Percentiles rank a stretch among this genome's conserved stretches.
Evolutionary conservation across 2,113 vertebrate species (phyloP).

Genomic region (Megaceryle torquata): DNA sequence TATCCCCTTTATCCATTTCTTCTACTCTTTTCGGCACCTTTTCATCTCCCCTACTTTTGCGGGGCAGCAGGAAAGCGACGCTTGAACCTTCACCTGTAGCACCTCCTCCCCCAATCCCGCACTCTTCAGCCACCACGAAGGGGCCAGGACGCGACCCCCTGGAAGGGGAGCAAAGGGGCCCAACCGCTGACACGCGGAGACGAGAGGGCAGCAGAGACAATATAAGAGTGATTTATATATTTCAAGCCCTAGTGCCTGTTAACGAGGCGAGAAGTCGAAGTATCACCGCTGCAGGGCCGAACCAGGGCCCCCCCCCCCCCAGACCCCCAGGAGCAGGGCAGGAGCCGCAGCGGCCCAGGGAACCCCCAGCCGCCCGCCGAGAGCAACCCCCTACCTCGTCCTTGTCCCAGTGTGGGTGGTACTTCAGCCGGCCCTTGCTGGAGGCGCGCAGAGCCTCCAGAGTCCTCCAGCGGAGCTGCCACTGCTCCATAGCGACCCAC

Average conservation of each 20-base stretch:
- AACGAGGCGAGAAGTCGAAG: too few species aligned
- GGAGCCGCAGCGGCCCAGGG: background rate
- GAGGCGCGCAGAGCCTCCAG: constrained; percentile 71
- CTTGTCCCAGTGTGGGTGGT: constrained; percentile 60
- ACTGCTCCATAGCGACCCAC: background rate
- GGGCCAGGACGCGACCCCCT: background rate
- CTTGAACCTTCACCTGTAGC: background rate
- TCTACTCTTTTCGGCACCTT: background rate
- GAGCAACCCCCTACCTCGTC: constrained; percentile 58
- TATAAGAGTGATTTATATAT: fast-evolving
- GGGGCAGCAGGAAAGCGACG: too few species aligned
- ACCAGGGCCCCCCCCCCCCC: background rate
- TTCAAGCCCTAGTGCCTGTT: background rate
- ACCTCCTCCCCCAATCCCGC: background rate
- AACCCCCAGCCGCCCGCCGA: background rate
- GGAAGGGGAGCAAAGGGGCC: background rate
- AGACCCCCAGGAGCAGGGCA: background rate
- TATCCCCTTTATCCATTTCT: fast-evolving
- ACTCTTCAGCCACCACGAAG: fast-evolving
- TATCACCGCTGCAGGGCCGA: too few species aligned
- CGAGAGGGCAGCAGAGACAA: background rate
- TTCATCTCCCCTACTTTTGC: background rate
- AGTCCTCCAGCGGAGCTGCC: constrained; percentile 71
- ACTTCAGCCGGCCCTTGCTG: constrained; percentile 73
- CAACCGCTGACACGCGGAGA: too few species aligned